These are phyloP conservation scores for Microplitis mediator DNA, from an alignment of 1,140 invertebrate genomes.

Conservation along the genomic window DNA sequence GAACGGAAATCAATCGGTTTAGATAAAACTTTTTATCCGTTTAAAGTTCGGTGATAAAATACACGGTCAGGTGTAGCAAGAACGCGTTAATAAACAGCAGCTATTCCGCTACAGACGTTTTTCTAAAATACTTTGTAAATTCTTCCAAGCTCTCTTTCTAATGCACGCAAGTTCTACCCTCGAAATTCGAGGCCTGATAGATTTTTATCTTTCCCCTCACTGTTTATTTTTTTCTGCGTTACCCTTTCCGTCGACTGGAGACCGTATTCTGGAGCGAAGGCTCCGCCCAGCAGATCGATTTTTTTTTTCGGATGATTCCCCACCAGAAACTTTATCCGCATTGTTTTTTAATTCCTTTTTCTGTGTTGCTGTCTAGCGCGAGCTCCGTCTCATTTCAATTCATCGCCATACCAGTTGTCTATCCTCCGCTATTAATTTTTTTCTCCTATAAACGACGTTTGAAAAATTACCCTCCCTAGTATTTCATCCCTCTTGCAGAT, in stretches of 20 bases:
- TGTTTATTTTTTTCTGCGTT: not conserved
- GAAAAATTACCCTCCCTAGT: slow-evolving; percentile 49
- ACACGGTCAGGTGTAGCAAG: slow-evolving; percentile 13
- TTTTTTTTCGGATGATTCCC: not conserved
- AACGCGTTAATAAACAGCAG: slow-evolving; percentile 16
- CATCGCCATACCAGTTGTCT: not conserved
- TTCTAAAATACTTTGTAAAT: not conserved
- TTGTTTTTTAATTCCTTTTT: not conserved
- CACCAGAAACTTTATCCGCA: not conserved
- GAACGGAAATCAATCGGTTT: too few relatives aligned
- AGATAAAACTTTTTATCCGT: too few relatives aligned
- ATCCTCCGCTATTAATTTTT: slow-evolving; percentile 47
- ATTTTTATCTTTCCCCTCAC: not conserved
- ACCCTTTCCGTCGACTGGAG: too few relatives aligned
- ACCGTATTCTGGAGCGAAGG: too few relatives aligned
- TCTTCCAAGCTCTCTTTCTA: too few relatives aligned
- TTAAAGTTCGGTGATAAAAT: too few relatives aligned
- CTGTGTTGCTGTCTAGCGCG: not conserved
- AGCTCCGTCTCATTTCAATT: slow-evolving; percentile 15
- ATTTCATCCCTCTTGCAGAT: not conserved
- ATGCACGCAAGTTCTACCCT: not conserved
- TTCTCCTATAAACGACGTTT: slow-evolving; percentile 55
- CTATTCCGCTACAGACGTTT: not conserved
- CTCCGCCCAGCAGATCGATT: not conserved
- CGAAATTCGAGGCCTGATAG: not conserved